Evolutionary conservation across 2,888 invertebrate species (phyloP).

Genomic region (Charanyca ferruginea): DNA sequence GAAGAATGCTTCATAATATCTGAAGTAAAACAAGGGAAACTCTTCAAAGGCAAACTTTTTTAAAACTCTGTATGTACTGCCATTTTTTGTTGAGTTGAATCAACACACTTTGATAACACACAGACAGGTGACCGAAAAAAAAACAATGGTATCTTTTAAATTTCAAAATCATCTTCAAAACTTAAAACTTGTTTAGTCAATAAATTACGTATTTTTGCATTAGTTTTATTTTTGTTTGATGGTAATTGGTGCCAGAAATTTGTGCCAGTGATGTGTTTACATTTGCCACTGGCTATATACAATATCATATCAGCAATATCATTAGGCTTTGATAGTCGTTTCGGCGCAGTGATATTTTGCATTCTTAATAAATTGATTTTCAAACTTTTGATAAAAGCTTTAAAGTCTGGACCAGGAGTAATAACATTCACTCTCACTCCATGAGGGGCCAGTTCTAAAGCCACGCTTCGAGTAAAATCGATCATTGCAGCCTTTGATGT

Average conservation of each 20-base stretch:
- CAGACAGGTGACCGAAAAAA: too few species aligned
- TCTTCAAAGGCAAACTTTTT: too few species aligned
- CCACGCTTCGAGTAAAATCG: slow-evolving; percentile 68
- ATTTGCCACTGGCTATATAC: slow-evolving; percentile 63
- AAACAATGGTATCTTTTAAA: too few species aligned
- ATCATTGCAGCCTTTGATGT: slow-evolving; percentile 70
- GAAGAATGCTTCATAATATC: too few species aligned
- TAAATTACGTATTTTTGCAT: neutral
- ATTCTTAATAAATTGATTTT: slow-evolving; percentile 9
- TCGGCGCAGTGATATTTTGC: neutral
- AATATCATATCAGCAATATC: slow-evolving; percentile 58
- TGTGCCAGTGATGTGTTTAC: slow-evolving; percentile 55
- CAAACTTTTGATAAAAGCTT: slow-evolving; percentile 86
- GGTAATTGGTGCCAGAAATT: slow-evolving; percentile 12
- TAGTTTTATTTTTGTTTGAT: neutral
- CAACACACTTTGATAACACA: too few species aligned
- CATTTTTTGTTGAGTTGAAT: too few species aligned
- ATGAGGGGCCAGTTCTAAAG: slow-evolving; percentile 93
- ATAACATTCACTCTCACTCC: slow-evolving; percentile 92
- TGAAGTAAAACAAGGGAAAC: too few species aligned
- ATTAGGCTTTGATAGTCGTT: slow-evolving; percentile 23
- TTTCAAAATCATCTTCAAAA: too few species aligned
- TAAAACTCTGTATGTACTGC: too few species aligned
- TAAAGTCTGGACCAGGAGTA: slow-evolving; percentile 66
- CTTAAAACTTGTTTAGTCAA: too few species aligned